Conservation (phyloP, 2,888 invertebrate genomes). For the Brenthis ino region DNA sequence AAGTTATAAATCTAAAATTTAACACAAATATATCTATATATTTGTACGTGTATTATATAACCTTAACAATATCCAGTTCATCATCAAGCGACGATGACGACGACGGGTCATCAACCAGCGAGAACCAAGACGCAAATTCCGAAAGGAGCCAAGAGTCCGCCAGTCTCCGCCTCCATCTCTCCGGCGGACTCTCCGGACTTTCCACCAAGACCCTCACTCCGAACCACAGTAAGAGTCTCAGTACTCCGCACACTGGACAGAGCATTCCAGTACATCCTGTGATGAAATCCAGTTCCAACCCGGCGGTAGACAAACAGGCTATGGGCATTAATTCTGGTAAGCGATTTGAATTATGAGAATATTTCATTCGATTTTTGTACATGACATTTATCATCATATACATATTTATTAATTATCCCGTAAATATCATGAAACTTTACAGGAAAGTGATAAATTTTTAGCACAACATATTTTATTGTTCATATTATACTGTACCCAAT, state of each 20-base stretch:
- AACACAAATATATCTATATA: background rate
- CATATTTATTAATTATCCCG: too few species aligned
- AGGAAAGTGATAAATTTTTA: too few species aligned
- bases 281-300: constrained; percentile 77
- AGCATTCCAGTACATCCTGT: constrained; percentile 72
- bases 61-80: constrained; percentile 75
- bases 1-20: background rate
- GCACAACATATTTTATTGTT: too few species aligned
- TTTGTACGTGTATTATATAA: background rate
- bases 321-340: constrained; percentile 76
- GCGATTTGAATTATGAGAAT: constrained; percentile 23
- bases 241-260: constrained; percentile 72
- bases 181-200: constrained; percentile 24
- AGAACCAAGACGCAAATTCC: constrained; percentile 71
- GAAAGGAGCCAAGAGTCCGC: constrained; percentile 68
- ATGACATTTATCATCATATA: background rate
- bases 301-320: constrained; percentile 77
- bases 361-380: background rate
- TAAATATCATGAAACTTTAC: too few species aligned
- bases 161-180: constrained; percentile 53
- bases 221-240: constrained; percentile 71
- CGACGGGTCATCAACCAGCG: constrained; percentile 77
- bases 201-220: constrained; percentile 59
- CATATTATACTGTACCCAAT: too few species aligned
- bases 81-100: constrained; percentile 88